Conservation (phyloP, 1,140 invertebrate genomes). For the Luehdorfia chinensis region DNA sequence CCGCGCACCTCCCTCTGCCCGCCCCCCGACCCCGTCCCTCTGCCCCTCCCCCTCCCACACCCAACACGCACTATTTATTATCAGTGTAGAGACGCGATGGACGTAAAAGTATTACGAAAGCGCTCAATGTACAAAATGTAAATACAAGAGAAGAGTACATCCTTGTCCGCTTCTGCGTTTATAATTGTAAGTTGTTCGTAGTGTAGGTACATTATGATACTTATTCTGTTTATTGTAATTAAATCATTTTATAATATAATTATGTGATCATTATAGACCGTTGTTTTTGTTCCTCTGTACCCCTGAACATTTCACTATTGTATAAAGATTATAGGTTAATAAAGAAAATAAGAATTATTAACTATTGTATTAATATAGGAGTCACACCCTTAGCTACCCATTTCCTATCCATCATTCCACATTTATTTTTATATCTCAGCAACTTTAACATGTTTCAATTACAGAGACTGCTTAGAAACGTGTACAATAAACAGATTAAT, state of each 20-base stretch:
- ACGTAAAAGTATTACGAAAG: conserved; percentile 73
- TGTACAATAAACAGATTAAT: too few relatives aligned
- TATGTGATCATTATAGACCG: conserved; percentile 76
- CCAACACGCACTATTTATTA: conserved; percentile 66
- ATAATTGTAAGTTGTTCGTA: conserved; percentile 76
- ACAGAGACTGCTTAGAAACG: too few relatives aligned
- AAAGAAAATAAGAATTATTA: conserved; percentile 16
- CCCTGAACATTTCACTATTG: conserved; percentile 14
- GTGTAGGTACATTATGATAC: conserved; percentile 78
- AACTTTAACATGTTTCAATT: too few relatives aligned
- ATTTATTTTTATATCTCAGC: not conserved
- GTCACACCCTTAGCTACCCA: not conserved
- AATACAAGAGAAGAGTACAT: conserved; percentile 75
- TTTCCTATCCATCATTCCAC: conserved; percentile 15
- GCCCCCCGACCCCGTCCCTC: conserved; percentile 1
- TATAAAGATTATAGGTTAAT: conserved; percentile 15
- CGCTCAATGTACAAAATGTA: conserved; percentile 79
- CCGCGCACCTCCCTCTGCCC: conserved; percentile 26
- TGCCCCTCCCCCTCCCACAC: conserved; percentile 22
- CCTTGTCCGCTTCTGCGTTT: conserved; percentile 74
- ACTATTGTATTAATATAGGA: conserved; percentile 12
- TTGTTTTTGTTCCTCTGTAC: conserved; percentile 50
- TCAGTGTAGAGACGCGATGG: conserved; percentile 61
- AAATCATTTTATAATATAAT: conserved; percentile 80
- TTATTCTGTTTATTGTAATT: conserved; percentile 79